Evolutionary conservation across 2,888 invertebrate genomes (phyloP).

Genomic region (Eristalis arbustorum): DNA sequence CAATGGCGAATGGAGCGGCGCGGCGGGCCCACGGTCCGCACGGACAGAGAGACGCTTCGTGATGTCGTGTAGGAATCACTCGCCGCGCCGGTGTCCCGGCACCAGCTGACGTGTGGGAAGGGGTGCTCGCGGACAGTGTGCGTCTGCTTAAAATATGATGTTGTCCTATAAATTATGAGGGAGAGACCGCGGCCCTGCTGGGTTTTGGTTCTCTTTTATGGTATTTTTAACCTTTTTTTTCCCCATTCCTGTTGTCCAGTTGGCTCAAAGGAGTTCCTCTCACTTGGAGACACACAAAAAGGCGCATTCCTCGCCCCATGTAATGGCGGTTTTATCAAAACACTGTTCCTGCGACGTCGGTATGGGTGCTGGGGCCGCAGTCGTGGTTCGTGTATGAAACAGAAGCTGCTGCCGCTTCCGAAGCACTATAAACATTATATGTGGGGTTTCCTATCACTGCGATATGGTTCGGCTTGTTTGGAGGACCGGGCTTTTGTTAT

Average conservation of each 20-base stretch:
- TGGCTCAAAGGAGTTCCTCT: constrained; percentile 1
- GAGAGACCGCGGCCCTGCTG: constrained; percentile 45
- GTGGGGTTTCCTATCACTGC: constrained; percentile 11
- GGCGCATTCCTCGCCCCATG: constrained; percentile 25
- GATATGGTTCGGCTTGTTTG: constrained; percentile 3
- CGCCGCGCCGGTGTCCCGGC: not conserved
- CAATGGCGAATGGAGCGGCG: constrained; percentile 23
- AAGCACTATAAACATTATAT: constrained; percentile 52
- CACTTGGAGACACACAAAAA: not conserved
- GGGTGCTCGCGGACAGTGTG: not conserved
- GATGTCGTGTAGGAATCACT: constrained; percentile 23
- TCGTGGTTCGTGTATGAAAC: constrained; percentile 19
- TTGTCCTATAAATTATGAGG: constrained; percentile 56
- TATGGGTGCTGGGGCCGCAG: not conserved
- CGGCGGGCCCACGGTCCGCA: not conserved
- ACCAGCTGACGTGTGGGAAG: constrained; percentile 5
- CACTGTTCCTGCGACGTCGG: not conserved
- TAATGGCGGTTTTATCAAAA: constrained; percentile 40
- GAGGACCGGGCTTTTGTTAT: constrained; percentile 36
- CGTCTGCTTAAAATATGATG: constrained; percentile 42
- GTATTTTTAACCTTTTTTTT: constrained; percentile 23
- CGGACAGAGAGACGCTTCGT: not conserved
- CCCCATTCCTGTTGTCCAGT: not conserved
- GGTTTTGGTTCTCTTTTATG: constrained; percentile 28
- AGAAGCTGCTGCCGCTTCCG: constrained; percentile 61